Conservation (phyloP, 1,140 invertebrate genomes). For the Geopemphigus sp. region DNA sequence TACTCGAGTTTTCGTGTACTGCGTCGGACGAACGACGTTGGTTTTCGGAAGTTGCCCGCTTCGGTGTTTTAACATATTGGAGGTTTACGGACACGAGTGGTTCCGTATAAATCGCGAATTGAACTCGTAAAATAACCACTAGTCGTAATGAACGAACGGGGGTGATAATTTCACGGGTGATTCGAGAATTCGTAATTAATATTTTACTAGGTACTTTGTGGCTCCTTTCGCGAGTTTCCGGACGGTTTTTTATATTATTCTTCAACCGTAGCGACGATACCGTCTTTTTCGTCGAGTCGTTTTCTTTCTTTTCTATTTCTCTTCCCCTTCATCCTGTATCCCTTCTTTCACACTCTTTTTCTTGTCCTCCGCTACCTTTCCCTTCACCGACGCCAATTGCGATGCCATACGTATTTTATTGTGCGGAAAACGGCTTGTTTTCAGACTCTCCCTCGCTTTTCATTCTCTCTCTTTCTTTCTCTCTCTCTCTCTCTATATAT, state of each 20-base stretch:
- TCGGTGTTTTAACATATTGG: too few species aligned
- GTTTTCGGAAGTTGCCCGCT: too few species aligned
- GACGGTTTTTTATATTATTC: not conserved
- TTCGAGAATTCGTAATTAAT: conserved; percentile 17
- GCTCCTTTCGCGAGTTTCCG: conserved; percentile 18
- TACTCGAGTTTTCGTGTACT: too few species aligned
- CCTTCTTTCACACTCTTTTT: not conserved
- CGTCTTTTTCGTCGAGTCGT: not conserved
- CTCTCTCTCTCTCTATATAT: too few species aligned
- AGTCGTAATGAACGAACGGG: too few species aligned
- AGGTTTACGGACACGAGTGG: too few species aligned
- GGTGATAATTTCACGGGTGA: too few species aligned
- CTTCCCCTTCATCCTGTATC: too few species aligned
- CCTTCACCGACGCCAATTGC: not conserved
- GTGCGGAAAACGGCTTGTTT: conserved; percentile 43
- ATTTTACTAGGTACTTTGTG: conserved; percentile 35
- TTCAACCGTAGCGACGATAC: not conserved
- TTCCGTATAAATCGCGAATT: too few species aligned
- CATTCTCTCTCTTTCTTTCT: not conserved
- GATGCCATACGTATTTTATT: conserved; percentile 45
- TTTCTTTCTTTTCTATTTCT: not conserved
- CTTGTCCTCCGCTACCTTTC: not conserved
- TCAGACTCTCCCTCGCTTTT: not conserved
- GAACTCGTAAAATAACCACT: too few species aligned
- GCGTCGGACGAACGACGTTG: too few species aligned